phyloP scores from a whole-genome alignment of 2,797 vertebrate species.

The Prunella strophiata region DNA sequence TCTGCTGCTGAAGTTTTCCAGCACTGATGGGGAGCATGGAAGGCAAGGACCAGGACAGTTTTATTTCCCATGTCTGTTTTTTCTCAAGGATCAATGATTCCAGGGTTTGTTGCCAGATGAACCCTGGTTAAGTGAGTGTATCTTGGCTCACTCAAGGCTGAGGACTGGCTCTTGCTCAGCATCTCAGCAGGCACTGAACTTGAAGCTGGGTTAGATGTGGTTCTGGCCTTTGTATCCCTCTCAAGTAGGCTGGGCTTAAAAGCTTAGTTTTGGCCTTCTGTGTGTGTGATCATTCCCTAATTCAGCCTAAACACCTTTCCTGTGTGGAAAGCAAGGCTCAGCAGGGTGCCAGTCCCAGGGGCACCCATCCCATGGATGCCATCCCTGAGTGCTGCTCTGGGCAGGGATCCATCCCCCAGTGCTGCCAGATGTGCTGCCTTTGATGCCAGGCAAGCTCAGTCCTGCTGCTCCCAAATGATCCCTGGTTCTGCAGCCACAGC shows the following conservation, averaged over 20 bases:
- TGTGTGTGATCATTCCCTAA: not conserved
- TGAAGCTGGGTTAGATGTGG: not conserved
- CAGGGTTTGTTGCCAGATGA: not conserved
- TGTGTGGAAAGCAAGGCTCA: fast-evolving
- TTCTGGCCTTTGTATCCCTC: not conserved
- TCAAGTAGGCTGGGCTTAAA: not conserved
- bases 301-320: not conserved
- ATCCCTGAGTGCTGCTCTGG: fast-evolving
- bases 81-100: not conserved
- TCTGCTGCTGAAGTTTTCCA: not conserved
- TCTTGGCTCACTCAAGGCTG: not conserved
- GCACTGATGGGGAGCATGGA: not conserved
- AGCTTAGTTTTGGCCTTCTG: not conserved
- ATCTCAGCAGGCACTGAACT: not conserved
- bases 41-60: not conserved
- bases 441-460: not conserved
- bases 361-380: not conserved
- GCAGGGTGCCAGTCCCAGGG: not conserved
- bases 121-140: not conserved
- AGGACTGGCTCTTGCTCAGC: not conserved
- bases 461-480: not conserved
- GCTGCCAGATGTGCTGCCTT: fast-evolving
- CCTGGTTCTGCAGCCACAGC: not conserved
- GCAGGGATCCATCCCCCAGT: not conserved
- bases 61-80: not conserved